Evolutionary conservation across 1,140 invertebrate genomes (phyloP), one percentile per base, ranked within the genome.

Genomic region (Drosophila yakuba): DNA sequence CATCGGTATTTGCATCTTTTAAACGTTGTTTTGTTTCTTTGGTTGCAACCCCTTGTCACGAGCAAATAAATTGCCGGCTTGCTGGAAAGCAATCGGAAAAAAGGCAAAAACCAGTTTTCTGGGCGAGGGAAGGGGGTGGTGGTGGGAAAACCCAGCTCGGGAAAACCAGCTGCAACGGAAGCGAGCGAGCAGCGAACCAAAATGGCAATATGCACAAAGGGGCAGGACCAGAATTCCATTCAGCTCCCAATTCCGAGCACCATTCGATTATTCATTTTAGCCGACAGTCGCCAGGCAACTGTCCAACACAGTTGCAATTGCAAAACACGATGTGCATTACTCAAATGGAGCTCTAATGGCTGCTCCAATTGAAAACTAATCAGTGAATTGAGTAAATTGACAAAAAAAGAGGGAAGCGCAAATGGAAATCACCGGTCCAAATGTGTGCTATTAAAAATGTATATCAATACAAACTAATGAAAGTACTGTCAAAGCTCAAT

Each of bases 41-140:
- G 56, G 47, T 35, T 41, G 35, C 8, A 38, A 14, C 38, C 41
- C 58, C 63, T 66, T 84, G 69, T 72, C 76, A 61, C 81, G 50
- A 67, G 57, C 83, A 78, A 78, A 86, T 88, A 88, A 86, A 86
- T 82, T 68, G 78, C 66, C 28, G 50, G 41, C 74, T 25, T 62
- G 82, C 45, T 73, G 73, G 66, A 77, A 74, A 57, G 36, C 41
- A 48, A 20, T 20, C 41, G 41, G 11, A 36, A 25, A 61, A 56
- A 23, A 50, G n/a, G 32, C 23, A 14, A 14, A 12, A 51, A 38
- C 32, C 32, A 43, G 28, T n/a, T 4, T 32, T 10, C 1, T 7
- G 7, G 28, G 28, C 7, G 8, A 17, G 17, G 17, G 17, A 17
- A 17, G 17, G 32, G 32, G 7, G 7, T 3, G 7, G 32, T 8